Conservation (phyloP, 2,797 vertebrate genomes). For the Toxotes lorentzi region DNA sequence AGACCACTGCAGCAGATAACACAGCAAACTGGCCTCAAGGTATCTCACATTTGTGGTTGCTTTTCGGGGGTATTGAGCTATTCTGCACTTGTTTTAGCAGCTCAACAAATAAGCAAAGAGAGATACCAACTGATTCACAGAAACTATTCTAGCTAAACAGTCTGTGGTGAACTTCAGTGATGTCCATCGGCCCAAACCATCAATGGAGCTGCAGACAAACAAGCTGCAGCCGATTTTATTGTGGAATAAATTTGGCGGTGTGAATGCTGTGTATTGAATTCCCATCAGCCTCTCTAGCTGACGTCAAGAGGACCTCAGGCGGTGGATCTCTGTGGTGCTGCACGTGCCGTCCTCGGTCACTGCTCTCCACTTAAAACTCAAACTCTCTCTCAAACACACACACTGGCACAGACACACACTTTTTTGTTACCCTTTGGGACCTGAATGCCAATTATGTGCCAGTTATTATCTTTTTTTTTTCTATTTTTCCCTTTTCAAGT, state of each 20-base stretch:
- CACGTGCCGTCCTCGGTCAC: conserved; percentile 49
- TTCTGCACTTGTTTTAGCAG: neutral
- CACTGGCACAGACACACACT: neutral
- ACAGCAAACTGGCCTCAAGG: conserved; percentile 1
- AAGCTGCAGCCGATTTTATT: conserved; percentile 54
- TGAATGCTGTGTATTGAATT: conserved; percentile 73
- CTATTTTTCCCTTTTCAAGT: conserved; percentile 3
- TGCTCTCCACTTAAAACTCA: conserved; percentile 44
- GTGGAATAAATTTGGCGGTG: conserved; percentile 65
- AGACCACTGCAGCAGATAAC: neutral
- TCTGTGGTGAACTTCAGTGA: conserved; percentile 24
- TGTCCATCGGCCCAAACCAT: conserved; percentile 12
- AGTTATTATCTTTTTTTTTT: conserved; percentile 3
- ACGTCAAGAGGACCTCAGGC: conserved; percentile 69
- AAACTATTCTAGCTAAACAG: conserved; percentile 9
- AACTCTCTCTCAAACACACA: conserved; percentile 1
- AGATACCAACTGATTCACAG: neutral
- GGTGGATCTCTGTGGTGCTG: conserved; percentile 47
- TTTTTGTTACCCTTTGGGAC: conserved; percentile 1
- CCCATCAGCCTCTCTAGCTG: conserved; percentile 69
- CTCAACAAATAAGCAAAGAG: neutral
- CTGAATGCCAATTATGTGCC: conserved; percentile 23
- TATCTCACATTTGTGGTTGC: neutral
- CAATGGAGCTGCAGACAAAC: conserved; percentile 50
- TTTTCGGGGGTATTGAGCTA: neutral